These are phyloP conservation scores for Monopis laevigella DNA, from an alignment of 2,888 invertebrate genomes.

Conservation along the genomic window DNA sequence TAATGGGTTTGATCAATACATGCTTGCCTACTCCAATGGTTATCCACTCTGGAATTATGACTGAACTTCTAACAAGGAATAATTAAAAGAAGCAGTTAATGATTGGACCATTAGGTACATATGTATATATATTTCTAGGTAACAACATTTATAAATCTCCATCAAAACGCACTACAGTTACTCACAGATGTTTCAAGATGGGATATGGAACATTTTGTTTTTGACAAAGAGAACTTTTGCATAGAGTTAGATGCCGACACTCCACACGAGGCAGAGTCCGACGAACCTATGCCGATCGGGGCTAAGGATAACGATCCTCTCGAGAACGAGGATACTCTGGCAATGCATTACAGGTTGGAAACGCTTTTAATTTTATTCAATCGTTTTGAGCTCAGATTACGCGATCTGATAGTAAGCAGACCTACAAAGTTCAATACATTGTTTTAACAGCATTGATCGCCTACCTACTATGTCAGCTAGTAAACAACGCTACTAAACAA, in stretches of 20 bases:
- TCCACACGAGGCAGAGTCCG: slow-evolving; percentile 58
- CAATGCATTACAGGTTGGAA: slow-evolving; percentile 55
- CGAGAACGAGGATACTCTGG: slow-evolving; percentile 54
- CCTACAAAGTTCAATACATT: no score
- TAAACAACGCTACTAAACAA: no score
- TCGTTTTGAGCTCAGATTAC: no score
- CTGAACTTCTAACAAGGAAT: no score
- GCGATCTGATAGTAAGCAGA: no score
- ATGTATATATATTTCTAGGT: slow-evolving; percentile 41
- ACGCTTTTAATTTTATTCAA: neutral
- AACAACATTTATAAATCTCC: slow-evolving; percentile 62
- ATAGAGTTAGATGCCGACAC: slow-evolving; percentile 53
- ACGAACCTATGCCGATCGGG: slow-evolving; percentile 52
- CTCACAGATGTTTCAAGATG: slow-evolving; percentile 66
- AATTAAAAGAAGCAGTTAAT: no score
- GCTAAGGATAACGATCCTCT: slow-evolving; percentile 52
- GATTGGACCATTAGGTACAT: no score
- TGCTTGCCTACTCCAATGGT: no score
- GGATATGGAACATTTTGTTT: slow-evolving; percentile 62
- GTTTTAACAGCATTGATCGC: no score
- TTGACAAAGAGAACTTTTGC: slow-evolving; percentile 65
- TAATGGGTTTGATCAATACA: no score
- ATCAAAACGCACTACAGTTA: slow-evolving; percentile 65
- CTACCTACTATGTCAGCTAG: no score
- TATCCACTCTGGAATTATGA: no score